Conservation (phyloP, 2,797 vertebrate genomes). For the Molossus molossus region DNA sequence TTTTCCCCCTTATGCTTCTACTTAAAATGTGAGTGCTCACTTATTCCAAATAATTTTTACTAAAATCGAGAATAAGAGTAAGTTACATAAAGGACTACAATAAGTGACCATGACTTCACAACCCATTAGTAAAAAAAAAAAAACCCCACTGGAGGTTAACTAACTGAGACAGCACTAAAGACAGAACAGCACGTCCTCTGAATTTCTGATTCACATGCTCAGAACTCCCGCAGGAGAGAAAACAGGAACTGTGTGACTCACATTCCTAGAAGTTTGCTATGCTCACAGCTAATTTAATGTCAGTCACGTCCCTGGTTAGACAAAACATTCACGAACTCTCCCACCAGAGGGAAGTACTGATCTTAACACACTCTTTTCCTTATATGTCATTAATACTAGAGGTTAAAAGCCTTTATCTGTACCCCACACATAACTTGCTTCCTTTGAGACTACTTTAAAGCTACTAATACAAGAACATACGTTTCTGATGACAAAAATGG, state of each 20-base stretch:
- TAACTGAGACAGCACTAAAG: constrained; percentile 28
- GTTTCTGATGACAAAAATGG: neutral
- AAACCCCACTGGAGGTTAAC: neutral
- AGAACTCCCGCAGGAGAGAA: neutral
- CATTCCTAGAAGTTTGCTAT: constrained; percentile 21
- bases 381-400: neutral
- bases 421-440: too few relatives aligned
- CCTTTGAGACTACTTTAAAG: neutral
- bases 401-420: neutral
- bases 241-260: constrained; percentile 25
- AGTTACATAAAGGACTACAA: constrained; percentile 38
- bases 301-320: constrained; percentile 27
- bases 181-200: constrained; percentile 1
- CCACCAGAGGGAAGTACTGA: neutral
- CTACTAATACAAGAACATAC: neutral
- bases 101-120: constrained; percentile 34
- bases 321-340: neutral
- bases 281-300: constrained; percentile 17
- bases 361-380: neutral
- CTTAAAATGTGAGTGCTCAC: constrained; percentile 8
- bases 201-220: constrained; percentile 45
- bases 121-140: neutral
- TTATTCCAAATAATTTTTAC: constrained; percentile 35
- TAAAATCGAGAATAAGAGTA: constrained; percentile 49
- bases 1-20: neutral